Base-by-base conservation (phyloP, 2,888 invertebrate species). In the Ophion slaviceki region DNA sequence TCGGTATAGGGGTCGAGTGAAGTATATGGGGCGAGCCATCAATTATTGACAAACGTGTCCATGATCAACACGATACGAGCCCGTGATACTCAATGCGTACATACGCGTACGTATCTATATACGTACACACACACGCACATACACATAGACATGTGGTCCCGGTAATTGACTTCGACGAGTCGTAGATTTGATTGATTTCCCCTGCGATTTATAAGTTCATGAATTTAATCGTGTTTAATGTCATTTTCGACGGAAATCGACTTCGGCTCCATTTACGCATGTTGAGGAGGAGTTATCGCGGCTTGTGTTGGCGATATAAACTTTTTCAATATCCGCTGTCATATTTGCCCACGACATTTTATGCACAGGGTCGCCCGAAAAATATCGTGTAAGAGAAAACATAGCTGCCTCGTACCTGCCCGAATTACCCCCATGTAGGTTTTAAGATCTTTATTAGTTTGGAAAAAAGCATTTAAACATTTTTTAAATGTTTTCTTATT, bases 151-250 rank as follows among this genome's bases (percentile, higher is more conserved):
- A n/a, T 57, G 0, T 28, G 20, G 4, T 17, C 7, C 57, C 45
- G 24, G 32, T 68, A 68, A 78, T 78, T 78, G 24, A 77, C 67
- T 67, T 28, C 6, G 67, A 67, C 28, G 36, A 47, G 59, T 67
- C 57, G 40, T 68, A 20, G 47, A 68, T 78, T 68, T 17, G 24
- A 78, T 78, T 57, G 59, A 78, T 68, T 78, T 45, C 61, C 68
- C 76, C 10, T n/a, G 59, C 24, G 59, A 61, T 76, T 61, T 36
- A 76, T 67, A 40, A 59, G 59, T 61, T 61, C 24, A 36, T 76
- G 28, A 53, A 47, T 71, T 59, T 66, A 67, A 71, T 67, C 7
- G 10, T 57, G 28, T 17, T 62, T n/a, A 24, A 57, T 57, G 45
- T 70, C 0, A 70, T 70, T 40, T 67, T n/a, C n/a, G 24, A 59